These are phyloP conservation scores for Pararge aegeria DNA, from an alignment of 1,140 invertebrate species.

Conservation along the genomic window DNA sequence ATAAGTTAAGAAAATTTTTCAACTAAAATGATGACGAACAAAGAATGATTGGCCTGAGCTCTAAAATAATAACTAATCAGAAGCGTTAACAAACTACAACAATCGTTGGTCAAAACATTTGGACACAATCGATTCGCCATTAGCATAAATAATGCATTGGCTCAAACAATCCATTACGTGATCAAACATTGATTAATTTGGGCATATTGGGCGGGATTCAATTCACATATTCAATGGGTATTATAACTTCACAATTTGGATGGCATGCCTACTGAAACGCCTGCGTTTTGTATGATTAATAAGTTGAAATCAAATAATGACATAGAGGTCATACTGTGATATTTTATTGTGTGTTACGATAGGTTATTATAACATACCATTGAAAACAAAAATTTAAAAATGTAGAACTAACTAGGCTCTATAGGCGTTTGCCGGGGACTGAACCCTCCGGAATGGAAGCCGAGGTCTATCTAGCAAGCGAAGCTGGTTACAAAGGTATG, in stretches of 20 bases:
- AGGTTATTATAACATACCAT: too few species aligned
- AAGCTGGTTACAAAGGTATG: too few species aligned
- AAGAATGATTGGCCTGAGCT: too few species aligned
- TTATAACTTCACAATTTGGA: conserved; percentile 1
- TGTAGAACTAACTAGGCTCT: too few species aligned
- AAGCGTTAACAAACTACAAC: not conserved
- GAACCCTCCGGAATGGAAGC: too few species aligned
- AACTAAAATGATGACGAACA: too few species aligned
- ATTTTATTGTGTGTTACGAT: too few species aligned
- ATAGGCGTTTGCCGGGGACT: too few species aligned
- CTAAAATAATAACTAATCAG: conserved; percentile 1
- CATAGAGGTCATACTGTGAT: not conserved
- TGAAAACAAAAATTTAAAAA: too few species aligned
- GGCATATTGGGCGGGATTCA: conserved; percentile 2
- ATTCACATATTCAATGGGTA: conserved; percentile 7
- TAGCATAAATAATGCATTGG: conserved; percentile 19
- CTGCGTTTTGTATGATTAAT: not conserved
- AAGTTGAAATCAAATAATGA: too few species aligned
- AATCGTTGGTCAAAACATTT: conserved; percentile 8
- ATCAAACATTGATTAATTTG: conserved; percentile 22
- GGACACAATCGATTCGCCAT: conserved; percentile 4
- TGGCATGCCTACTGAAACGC: not conserved
- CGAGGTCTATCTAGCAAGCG: too few species aligned
- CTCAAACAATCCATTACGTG: conserved; percentile 15
- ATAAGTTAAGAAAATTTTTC: too few species aligned